Conservation (phyloP, 2,888 invertebrate genomes). For the Adela reaumurella region DNA sequence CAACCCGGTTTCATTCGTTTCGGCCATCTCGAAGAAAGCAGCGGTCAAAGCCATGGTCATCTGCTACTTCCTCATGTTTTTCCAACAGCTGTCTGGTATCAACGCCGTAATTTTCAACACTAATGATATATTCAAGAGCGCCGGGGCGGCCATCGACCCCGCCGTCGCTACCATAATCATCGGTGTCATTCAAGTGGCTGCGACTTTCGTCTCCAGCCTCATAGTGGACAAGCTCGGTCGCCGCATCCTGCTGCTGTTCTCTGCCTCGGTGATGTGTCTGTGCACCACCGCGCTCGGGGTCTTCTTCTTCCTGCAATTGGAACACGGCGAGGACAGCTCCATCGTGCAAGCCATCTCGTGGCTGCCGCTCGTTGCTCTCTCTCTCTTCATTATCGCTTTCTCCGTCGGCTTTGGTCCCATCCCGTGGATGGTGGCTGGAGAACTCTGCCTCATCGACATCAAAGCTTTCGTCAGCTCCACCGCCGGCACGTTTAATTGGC, state of each 20-base stretch:
- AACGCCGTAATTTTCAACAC: slow-evolving; percentile 83
- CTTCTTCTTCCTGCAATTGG: slow-evolving; percentile 58
- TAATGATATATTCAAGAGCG: slow-evolving; percentile 66
- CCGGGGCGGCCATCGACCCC: slow-evolving; percentile 56
- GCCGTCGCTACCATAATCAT: slow-evolving; percentile 71
- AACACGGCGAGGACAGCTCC: slow-evolving; percentile 21
- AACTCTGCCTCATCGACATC: slow-evolving; percentile 76
- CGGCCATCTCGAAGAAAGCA: slow-evolving; percentile 58
- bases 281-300: slow-evolving; percentile 68
- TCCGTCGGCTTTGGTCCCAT: slow-evolving; percentile 85
- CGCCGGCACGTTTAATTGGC: slow-evolving; percentile 80
- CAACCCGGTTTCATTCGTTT: slow-evolving; percentile 51
- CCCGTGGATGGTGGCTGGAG: slow-evolving; percentile 81
- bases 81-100: slow-evolving; percentile 84
- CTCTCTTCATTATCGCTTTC: slow-evolving; percentile 75
- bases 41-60: slow-evolving; percentile 67
- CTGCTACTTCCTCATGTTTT: slow-evolving; percentile 78
- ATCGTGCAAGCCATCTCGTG: slow-evolving; percentile 60
- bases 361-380: slow-evolving; percentile 71
- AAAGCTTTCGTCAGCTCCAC: slow-evolving; percentile 74
- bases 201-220: slow-evolving; percentile 70
- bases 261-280: slow-evolving; percentile 66
- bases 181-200: slow-evolving; percentile 77
- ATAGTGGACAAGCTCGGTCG: slow-evolving; percentile 81
- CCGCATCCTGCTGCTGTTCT: slow-evolving; percentile 68